Base-by-base conservation (phyloP, 2,888 invertebrate species). In the Cryptosula pallasiana region DNA sequence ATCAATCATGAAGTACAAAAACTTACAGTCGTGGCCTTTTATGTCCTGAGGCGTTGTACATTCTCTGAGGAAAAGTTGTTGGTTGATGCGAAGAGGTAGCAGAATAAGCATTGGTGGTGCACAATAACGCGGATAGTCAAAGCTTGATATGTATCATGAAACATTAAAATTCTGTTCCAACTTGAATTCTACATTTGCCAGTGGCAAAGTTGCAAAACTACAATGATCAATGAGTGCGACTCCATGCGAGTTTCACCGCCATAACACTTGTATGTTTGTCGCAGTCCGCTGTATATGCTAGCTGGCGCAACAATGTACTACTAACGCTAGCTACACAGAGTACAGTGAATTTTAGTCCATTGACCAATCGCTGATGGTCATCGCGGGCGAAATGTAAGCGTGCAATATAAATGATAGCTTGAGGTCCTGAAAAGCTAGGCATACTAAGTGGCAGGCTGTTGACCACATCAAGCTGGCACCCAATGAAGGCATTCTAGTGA, bases 1-100 rank as follows among this genome's bases (percentile, higher is more conserved):
- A n/a, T n/a, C n/a, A n/a, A n/a, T n/a, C n/a, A n/a, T n/a, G n/a
- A n/a, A n/a, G n/a, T n/a, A n/a, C n/a, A n/a, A n/a, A 20, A 32
- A 63, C 63, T 63, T 63, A 63, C 63, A 63, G 34, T 9, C 63
- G 29, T 25, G 63, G 63, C n/a, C 63, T 20, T 32, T 63, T 63
- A 25, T 27, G 20, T 27, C 63, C 63, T 25, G 63, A 32, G 63
- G 25, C 55, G n/a, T 25, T 63, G 63, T 63, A 63, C 63, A 63
- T 63, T 63, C 63, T 63, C n/a, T 63, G 45, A 45, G 45, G 45
- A 13, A n/a, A n/a, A n/a, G n/a, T n/a, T n/a, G n/a, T n/a, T n/a
- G n/a, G n/a, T n/a, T n/a, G n/a, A n/a, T n/a, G n/a, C n/a, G n/a
- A n/a, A n/a, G n/a, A n/a, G n/a, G n/a, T n/a, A n/a, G n/a, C n/a